These are phyloP conservation scores for Rhopalosiphum maidis DNA, from an alignment of 1,140 invertebrate genomes.

Conservation along the genomic window DNA sequence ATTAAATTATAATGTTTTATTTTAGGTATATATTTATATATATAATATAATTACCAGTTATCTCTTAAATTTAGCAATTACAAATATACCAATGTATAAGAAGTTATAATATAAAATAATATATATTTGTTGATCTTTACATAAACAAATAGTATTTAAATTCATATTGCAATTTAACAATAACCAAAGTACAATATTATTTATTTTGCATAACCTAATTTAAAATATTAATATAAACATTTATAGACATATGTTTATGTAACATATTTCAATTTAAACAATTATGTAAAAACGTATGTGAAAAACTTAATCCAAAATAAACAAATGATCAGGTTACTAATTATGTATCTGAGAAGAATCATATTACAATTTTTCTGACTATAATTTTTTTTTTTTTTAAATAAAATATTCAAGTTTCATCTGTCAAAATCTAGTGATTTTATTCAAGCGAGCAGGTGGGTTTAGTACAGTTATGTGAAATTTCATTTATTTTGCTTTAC, in stretches of 20 bases:
- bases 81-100: too few species aligned
- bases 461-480: neutral
- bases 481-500: neutral
- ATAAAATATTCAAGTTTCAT: neutral
- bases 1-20: too few species aligned
- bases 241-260: too few species aligned
- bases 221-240: neutral
- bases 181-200: neutral
- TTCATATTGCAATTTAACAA: neutral
- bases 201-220: neutral
- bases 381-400: neutral
- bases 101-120: too few species aligned
- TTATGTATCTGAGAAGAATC: neutral
- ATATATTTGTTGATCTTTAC: too few species aligned
- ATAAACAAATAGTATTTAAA: neutral
- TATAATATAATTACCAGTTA: too few species aligned
- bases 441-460: neutral
- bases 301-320: neutral
- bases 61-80: too few species aligned
- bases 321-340: neutral
- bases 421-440: neutral
- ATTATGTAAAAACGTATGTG: neutral
- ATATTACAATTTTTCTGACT: neutral
- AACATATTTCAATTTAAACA: neutral
- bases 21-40: too few species aligned